phyloP scores from a whole-genome alignment of 30 jellyfish, hydroid and myxozoan species.

The Phacellophora camtschatica region DNA sequence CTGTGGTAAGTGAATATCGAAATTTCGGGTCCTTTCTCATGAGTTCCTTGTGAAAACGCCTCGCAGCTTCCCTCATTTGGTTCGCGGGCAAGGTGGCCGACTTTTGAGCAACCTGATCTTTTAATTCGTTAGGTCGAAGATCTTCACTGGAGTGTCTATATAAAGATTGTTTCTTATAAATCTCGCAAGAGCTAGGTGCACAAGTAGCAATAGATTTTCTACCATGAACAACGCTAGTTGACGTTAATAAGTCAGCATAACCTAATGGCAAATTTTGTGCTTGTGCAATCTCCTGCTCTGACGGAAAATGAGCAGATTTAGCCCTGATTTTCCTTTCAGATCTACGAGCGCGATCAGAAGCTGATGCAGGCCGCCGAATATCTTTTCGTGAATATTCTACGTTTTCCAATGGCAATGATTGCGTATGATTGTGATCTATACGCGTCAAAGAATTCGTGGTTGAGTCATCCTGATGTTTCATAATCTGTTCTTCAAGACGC shows the following conservation, averaged over 20 bases:
- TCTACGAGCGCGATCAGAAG: slow-evolving; percentile 56
- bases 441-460: background rate
- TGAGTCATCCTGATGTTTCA: background rate
- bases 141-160: slow-evolving; percentile 90
- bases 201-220: slow-evolving; percentile 44
- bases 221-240: slow-evolving; percentile 24
- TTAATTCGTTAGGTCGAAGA: slow-evolving; percentile 40
- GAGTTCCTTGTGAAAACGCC: slow-evolving; percentile 82
- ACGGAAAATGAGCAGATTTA: slow-evolving; percentile 65
- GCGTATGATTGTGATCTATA: slow-evolving; percentile 64
- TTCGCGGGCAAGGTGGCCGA: slow-evolving; percentile 76
- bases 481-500: background rate
- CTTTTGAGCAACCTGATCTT: background rate
- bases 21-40: slow-evolving; percentile 86
- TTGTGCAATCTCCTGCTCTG: slow-evolving; percentile 23
- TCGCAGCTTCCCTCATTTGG: slow-evolving; percentile 95
- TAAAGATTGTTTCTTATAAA: slow-evolving; percentile 35
- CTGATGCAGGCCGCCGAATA: slow-evolving; percentile 54
- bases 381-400: slow-evolving; percentile 38
- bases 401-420: slow-evolving; percentile 74
- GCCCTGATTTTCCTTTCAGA: slow-evolving; percentile 40
- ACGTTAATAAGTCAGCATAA: slow-evolving; percentile 10
- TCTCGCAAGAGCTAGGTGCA: slow-evolving; percentile 32
- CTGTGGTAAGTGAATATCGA: slow-evolving; percentile 71
- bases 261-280: slow-evolving; percentile 58